Conservation (phyloP, 2,113 vertebrate species). For the Archilochus colubris region DNA sequence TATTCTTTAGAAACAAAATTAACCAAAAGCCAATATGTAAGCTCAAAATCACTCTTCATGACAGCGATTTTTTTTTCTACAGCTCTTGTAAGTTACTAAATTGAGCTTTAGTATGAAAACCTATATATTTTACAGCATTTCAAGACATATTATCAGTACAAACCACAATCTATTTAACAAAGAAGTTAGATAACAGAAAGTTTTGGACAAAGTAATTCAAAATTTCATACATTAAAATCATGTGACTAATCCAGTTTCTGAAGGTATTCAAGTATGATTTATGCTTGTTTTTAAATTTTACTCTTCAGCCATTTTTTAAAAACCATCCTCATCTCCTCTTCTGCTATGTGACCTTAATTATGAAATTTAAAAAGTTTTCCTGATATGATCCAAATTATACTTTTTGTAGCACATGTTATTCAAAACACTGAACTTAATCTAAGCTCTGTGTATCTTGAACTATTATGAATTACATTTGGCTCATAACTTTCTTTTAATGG, state of each 20-base stretch:
- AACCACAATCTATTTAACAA: neutral
- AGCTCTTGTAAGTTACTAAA: neutral
- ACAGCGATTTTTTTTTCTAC: neutral
- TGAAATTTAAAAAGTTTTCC: neutral
- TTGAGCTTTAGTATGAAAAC: neutral
- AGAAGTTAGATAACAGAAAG: neutral
- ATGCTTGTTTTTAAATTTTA: neutral
- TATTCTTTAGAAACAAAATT: neutral
- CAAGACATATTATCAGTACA: neutral
- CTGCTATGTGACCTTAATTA: neutral
- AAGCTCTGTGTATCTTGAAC: neutral
- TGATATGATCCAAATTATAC: neutral
- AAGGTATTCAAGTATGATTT: neutral
- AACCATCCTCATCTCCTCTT: neutral
- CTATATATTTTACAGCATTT: neutral
- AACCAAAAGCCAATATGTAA: neutral
- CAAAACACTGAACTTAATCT: neutral
- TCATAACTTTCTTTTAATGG: neutral
- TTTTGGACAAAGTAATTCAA: neutral
- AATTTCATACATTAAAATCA: neutral
- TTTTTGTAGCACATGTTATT: neutral
- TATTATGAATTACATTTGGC: neutral
- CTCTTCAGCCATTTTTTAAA: neutral
- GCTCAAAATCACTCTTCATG: neutral
- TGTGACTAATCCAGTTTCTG: neutral